Conservation (phyloP, 2,888 invertebrate species). For the Mamestra brassicae region DNA sequence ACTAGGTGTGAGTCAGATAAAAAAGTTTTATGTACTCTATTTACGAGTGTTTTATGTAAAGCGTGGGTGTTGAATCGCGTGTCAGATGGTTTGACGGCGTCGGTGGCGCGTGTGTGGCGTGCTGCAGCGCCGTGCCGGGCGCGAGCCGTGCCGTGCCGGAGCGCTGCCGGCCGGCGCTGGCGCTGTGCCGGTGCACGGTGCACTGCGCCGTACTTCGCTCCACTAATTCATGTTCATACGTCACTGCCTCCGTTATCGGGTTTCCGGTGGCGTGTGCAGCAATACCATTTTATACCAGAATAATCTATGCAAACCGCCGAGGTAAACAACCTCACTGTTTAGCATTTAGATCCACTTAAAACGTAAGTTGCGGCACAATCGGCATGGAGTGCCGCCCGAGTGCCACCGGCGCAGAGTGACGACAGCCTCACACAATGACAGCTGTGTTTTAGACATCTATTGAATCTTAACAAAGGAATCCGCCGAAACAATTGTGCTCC, state of each 20-base stretch:
- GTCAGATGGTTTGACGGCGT: constrained; percentile 62
- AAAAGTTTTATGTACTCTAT: constrained; percentile 71
- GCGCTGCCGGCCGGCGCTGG: constrained; percentile 17
- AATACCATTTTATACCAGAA: constrained; percentile 65
- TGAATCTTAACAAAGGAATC: constrained; percentile 61
- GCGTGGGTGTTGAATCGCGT: constrained; percentile 73
- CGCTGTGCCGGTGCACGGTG: constrained; percentile 49
- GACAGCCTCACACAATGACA: constrained; percentile 41
- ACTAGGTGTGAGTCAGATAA: constrained; percentile 68
- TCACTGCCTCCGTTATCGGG: constrained; percentile 76
- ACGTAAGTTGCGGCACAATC: constrained; percentile 36
- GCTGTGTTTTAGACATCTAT: constrained; percentile 51
- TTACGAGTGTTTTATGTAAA: constrained; percentile 78
- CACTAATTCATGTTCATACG: constrained; percentile 75
- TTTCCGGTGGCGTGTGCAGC: constrained; percentile 79
- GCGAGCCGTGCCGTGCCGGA: constrained; percentile 24
- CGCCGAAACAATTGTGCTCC: constrained; percentile 43
- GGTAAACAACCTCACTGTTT: constrained; percentile 72
- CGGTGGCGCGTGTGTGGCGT: constrained; percentile 34
- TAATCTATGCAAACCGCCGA: constrained; percentile 74
- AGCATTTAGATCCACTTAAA: constrained; percentile 66
- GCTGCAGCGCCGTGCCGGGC: constrained; percentile 37
- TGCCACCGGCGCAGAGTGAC: constrained; percentile 25
- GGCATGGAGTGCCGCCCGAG: constrained; percentile 37
- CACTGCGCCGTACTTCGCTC: constrained; percentile 59